Percentiles rank a stretch among this genome's conserved stretches.
phyloP scores from a whole-genome alignment of 2,113 vertebrate genomes.

The Grantiella picta region DNA sequence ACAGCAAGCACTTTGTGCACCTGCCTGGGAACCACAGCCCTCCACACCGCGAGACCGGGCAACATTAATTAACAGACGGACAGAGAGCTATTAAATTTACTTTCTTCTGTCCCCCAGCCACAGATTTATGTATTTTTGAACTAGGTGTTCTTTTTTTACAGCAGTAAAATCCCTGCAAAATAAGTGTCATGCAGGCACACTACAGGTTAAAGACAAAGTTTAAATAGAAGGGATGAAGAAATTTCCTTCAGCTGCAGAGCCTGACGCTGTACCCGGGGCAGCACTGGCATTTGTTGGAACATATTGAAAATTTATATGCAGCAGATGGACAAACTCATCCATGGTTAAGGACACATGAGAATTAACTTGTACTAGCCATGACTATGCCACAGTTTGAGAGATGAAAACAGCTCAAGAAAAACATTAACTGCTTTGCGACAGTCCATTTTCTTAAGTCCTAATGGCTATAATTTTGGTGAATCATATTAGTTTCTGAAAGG shows the following conservation, averaged over 20 bases:
- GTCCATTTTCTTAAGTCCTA: neutral
- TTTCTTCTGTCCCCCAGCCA: neutral
- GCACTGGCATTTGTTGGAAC: slow-evolving; percentile 13
- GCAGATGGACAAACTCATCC: slow-evolving; percentile 24
- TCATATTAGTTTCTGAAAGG: neutral
- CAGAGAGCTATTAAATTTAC: fast-evolving
- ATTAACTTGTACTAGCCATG: neutral
- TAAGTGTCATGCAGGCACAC: neutral
- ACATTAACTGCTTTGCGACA: neutral
- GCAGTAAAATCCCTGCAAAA: neutral
- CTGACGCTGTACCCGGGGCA: neutral
- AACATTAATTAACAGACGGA: neutral
- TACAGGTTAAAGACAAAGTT: neutral
- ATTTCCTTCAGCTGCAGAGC: neutral
- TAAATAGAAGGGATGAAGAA: neutral
- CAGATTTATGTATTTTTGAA: neutral
- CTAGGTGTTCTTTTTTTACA: no score
- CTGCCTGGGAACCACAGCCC: neutral
- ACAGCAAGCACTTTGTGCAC: fast-evolving
- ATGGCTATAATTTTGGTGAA: neutral
- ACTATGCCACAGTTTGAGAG: neutral
- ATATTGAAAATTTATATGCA: neutral
- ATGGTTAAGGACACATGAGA: neutral
- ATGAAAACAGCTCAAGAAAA: neutral
- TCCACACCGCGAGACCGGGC: fast-evolving